A percentile compares a stretch with the other conserved stretches of the same genome.
phyloP scores from a whole-genome alignment of 64 coral and sea anemone genomes.

The Pocillopora verrucosa region DNA sequence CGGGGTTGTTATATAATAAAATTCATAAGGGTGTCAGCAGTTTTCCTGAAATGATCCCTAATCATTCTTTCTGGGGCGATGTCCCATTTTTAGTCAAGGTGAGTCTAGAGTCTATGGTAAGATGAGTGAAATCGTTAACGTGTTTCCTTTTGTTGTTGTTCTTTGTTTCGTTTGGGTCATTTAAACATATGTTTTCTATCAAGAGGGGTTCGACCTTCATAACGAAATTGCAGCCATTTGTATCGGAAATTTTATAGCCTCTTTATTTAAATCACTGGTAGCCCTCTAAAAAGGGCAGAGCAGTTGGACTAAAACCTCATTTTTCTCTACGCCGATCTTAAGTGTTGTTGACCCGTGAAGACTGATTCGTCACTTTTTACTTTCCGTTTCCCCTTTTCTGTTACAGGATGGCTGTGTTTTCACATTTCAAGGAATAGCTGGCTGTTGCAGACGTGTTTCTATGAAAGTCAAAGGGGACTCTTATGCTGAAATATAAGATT shows the following conservation, averaged over 20 bases:
- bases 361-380: background rate
- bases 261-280: no score
- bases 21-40: background rate
- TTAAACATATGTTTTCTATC: no score
- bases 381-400: background rate
- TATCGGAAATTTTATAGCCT: no score
- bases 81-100: constrained; percentile 59
- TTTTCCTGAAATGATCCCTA: constrained; percentile 47
- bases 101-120: background rate
- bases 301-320: no score
- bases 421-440: constrained; percentile 5
- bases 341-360: background rate
- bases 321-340: no score
- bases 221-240: no score
- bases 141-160: no score
- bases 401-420: constrained; percentile 28
- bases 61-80: constrained; percentile 61
- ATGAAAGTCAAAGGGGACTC: constrained; percentile 10
- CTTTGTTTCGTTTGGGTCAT: no score
- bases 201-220: no score
- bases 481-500: background rate
- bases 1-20: constrained; percentile 33
- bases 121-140: no score
- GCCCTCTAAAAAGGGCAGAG: no score
- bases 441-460: background rate